Percentiles rank a stretch among this genome's conserved stretches.
These are phyloP conservation scores for Caenorhabditis brenneri DNA, from an alignment of 1,140 invertebrate genomes.

Conservation along the genomic window DNA sequence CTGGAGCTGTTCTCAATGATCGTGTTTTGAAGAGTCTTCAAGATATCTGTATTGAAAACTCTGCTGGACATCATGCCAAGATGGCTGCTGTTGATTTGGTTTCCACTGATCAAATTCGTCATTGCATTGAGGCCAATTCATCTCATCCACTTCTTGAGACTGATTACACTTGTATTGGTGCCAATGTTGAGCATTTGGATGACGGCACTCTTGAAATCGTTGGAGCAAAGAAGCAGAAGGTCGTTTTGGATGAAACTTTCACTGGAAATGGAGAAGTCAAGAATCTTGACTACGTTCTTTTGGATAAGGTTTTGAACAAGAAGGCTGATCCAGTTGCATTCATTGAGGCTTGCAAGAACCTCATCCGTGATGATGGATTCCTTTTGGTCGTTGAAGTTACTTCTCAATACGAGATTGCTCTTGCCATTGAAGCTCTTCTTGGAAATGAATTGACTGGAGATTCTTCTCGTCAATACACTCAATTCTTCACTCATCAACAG, in stretches of 20 bases:
- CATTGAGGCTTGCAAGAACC: constrained; percentile 73
- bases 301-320: constrained; percentile 65
- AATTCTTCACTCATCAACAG: constrained; percentile 68
- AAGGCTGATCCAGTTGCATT: constrained; percentile 70
- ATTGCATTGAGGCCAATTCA: constrained; percentile 65
- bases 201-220: constrained; percentile 65
- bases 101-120: constrained; percentile 65
- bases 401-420: constrained; percentile 65
- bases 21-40: constrained; percentile 66
- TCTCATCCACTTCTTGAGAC: constrained; percentile 72
- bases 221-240: constrained; percentile 65
- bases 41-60: constrained; percentile 82
- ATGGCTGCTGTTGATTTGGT: constrained; percentile 81
- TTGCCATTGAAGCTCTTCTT: constrained; percentile 74
- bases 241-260: constrained; percentile 67
- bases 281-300: constrained; percentile 66
- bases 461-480: constrained; percentile 57
- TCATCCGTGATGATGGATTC: constrained; percentile 79
- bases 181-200: constrained; percentile 67
- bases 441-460: constrained; percentile 76
- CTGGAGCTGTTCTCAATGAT: constrained; percentile 61
- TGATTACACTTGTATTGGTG: constrained; percentile 62
- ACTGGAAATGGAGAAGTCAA: constrained; percentile 62
- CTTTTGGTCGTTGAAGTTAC: constrained; percentile 74
- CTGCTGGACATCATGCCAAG: constrained; percentile 75